Base-by-base conservation (phyloP, 1,140 invertebrate species). In the Paraescarpia echinospica region DNA sequence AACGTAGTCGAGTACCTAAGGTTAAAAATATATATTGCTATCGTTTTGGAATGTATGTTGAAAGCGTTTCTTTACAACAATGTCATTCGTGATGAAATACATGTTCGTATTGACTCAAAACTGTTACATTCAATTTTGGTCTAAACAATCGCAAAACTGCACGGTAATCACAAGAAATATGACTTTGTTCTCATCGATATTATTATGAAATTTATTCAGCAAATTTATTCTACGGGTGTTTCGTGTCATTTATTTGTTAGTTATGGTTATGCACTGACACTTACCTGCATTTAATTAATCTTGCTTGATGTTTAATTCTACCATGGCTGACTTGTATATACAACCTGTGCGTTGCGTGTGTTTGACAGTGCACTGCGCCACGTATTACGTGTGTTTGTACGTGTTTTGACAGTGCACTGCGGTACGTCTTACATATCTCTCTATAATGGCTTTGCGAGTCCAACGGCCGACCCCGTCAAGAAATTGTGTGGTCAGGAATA, bases 371-470 rank as follows among this genome's bases (percentile, higher is more conserved):
- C 59, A 77, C 22, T 27, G 27, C 22, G 12, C 8, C 22, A 77
- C 59, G 59, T 27, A 6, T 77, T 77, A 77, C 59, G 59, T 77
- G 59, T 77, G 18, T 77, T 41, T 41, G 41, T 41, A 12, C 59
- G 18, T 77, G 59, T 77, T 77, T 77, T 77, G 59, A 77, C 59
- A 77, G 59, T 77, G 59, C 59, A 77, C 22, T 96, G 95, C 77
- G 93, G 91, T 14, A 93, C 94, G 34, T 94, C 95, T 14, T 94
- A 94, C 88, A 89, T 96, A 34, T 94, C 94, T 0, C 93, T 96
- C 33, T 95, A 95, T 91, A 95, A 96, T 59, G 95, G 95, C 4
- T 96, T 96, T 93, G 94, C 94, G 18, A 95, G 93, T 91, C 94
- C 94, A 41, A 93, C 91, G 2, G 93, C 92, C 59, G 94, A 94